Percentiles rank a stretch among this genome's conserved stretches.
Evolutionary conservation across 2,888 invertebrate species (phyloP).

Genomic region (Rhopalosiphum nymphaeae): DNA sequence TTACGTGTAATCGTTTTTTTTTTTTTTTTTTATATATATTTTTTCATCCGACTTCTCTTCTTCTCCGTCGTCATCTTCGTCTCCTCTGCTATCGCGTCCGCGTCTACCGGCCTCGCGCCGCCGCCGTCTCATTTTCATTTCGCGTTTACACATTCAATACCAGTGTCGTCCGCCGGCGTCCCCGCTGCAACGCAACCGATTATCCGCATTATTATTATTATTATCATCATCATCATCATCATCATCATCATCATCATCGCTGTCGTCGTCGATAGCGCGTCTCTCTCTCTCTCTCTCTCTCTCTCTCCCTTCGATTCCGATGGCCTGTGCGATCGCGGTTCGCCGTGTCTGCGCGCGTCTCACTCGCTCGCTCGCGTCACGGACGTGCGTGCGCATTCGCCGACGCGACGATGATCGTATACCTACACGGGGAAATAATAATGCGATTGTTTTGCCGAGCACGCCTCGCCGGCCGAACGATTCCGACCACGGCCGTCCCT

Average conservation of each 20-base stretch:
- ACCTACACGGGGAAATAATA: background rate
- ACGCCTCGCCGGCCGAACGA: conserved; percentile 46
- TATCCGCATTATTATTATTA: conserved; percentile 24
- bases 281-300: background rate
- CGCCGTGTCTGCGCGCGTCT: background rate
- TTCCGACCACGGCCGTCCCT: conserved; percentile 17
- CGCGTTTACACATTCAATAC: conserved; percentile 45
- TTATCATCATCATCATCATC: background rate
- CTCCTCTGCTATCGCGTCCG: background rate
- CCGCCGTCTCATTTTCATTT: conserved; percentile 36
- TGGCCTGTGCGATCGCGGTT: background rate
- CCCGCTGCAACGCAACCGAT: conserved; percentile 30
- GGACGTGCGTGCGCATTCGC: background rate
- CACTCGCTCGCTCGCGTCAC: background rate
- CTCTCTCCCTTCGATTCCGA: background rate
- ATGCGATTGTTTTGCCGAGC: conserved; percentile 60
- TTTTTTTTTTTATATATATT: background rate
- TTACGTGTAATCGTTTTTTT: conserved; percentile 53
- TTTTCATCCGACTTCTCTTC: background rate
- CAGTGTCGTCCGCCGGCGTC: conserved; percentile 33
- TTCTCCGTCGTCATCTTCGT: background rate
- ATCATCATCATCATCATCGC: background rate
- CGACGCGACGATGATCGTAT: background rate
- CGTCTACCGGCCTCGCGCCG: background rate
- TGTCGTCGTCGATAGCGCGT: background rate